These are phyloP conservation scores for Lampris megalopsis DNA, from an alignment of 2,113 vertebrate species.

Conservation along the genomic window DNA sequence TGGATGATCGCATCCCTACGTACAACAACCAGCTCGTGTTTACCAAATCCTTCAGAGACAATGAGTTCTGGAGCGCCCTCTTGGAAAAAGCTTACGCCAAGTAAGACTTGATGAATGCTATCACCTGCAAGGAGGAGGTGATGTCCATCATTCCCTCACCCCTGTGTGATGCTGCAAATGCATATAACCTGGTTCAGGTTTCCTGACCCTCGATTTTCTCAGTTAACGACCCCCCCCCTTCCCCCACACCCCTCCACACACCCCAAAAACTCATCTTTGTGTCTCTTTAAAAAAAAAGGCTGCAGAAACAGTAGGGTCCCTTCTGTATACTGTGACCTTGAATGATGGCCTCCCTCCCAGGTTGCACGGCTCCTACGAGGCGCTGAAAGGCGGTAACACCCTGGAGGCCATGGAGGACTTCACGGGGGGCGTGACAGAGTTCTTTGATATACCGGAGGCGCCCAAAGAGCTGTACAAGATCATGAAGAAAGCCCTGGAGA, in stretches of 20 bases:
- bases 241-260: no score
- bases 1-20: constrained; percentile 96
- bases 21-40: constrained; percentile 94
- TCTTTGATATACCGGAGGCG: constrained; percentile 91
- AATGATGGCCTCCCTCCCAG: constrained; percentile 76
- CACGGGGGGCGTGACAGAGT: constrained; percentile 96
- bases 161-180: background rate
- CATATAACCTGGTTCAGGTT: constrained; percentile 10
- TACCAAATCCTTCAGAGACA: constrained; percentile 94
- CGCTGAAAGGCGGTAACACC: constrained; percentile 96
- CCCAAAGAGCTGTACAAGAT: constrained; percentile 92
- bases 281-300: constrained; percentile 18
- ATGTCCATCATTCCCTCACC: background rate
- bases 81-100: constrained; percentile 98
- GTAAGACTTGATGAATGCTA: constrained; percentile 77
- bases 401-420: constrained; percentile 99
- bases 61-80: constrained; percentile 98
- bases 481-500: constrained; percentile 93
- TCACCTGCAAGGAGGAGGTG: background rate
- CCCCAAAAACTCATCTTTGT: background rate
- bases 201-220: background rate
- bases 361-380: constrained; percentile 95
- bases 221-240: no score
- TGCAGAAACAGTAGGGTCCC: background rate
- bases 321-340: constrained; percentile 1